Evolutionary conservation across 2,113 vertebrate species (phyloP).

Genomic region (Onychostoma macrolepis): DNA sequence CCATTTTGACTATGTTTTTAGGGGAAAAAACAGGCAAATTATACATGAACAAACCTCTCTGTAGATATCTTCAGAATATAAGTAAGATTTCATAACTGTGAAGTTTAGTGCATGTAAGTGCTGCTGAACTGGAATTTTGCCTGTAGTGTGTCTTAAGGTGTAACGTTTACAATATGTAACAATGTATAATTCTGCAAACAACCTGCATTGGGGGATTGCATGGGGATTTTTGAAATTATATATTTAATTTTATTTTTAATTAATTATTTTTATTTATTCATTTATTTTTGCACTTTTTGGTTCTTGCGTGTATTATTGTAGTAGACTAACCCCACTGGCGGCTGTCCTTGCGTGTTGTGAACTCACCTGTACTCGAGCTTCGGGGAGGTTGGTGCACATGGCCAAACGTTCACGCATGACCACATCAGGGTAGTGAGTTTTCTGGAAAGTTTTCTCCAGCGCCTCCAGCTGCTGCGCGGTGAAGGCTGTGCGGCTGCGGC

Average conservation of each 20-base stretch:
- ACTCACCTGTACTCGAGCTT: conserved; percentile 94
- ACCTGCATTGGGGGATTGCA: neutral
- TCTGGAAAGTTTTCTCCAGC: conserved; percentile 98
- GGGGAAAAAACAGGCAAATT: neutral
- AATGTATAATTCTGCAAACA: neutral
- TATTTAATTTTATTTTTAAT: no score
- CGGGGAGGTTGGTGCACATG: conserved; percentile 98
- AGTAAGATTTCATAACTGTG: neutral
- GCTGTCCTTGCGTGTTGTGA: neutral
- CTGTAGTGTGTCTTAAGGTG: neutral
- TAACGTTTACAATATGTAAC: neutral
- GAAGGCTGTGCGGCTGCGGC: conserved; percentile 95
- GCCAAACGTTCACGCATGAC: conserved; percentile 98
- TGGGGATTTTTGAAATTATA: neutral
- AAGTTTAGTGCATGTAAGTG: neutral
- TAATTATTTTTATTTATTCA: no score
- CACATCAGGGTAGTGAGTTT: conserved; percentile 98
- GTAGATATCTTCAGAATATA: neutral
- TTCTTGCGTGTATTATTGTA: neutral
- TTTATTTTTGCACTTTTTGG: neutral
- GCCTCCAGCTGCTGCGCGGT: conserved; percentile 97
- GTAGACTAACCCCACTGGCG: neutral
- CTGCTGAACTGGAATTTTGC: neutral
- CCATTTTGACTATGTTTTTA: neutral
- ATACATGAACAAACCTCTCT: neutral